Conservation (phyloP, 2,113 vertebrate genomes). For the Phrynosoma platyrhinos region DNA sequence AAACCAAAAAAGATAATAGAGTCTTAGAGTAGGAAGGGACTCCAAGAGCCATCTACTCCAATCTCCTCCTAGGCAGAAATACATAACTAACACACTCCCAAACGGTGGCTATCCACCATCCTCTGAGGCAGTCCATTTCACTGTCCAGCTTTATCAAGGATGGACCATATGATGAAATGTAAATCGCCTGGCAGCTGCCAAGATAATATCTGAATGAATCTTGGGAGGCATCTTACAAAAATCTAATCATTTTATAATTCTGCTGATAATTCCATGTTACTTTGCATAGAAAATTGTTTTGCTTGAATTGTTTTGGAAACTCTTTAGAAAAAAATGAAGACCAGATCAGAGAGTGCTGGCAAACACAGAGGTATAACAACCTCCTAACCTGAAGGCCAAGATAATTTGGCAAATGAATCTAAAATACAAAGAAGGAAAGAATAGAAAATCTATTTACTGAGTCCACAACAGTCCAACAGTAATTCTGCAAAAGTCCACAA, state of each 20-base stretch:
- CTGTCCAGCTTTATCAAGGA: background rate
- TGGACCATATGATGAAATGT: background rate
- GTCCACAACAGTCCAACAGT: background rate
- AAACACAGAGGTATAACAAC: background rate
- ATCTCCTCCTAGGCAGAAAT: no score
- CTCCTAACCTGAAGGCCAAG: background rate
- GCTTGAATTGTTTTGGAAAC: constrained; percentile 48
- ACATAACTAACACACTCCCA: no score
- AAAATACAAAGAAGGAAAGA: background rate
- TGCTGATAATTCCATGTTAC: constrained; percentile 30
- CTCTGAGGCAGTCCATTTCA: no score
- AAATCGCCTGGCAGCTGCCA: background rate
- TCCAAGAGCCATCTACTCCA: no score
- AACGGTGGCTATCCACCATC: no score
- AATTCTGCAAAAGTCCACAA: background rate
- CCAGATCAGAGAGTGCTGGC: constrained; percentile 4
- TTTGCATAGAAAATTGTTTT: constrained; percentile 47
- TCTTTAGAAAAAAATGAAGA: background rate
- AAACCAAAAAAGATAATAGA: no score
- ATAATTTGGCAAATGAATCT: constrained; percentile 7
- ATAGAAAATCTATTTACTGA: constrained; percentile 22
- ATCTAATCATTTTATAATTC: constrained; percentile 32
- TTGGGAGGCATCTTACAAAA: constrained; percentile 33
- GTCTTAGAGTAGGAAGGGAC: no score
- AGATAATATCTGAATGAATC: background rate